Base-by-base conservation (phyloP, 2,888 invertebrate genomes). In the Latrodectus elegans region DNA sequence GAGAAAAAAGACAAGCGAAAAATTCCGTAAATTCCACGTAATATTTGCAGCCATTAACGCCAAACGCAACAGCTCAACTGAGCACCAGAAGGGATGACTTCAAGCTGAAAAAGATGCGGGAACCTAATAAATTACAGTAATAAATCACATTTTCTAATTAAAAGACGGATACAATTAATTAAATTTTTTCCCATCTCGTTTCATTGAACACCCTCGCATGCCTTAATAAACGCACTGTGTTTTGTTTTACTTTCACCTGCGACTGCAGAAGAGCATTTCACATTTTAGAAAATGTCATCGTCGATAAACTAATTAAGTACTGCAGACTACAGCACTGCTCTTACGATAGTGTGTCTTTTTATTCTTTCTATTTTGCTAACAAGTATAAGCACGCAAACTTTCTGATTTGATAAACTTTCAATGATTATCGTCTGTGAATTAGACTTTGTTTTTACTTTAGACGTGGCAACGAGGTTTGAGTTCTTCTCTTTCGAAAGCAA, bases 141-240 rank as follows among this genome's bases (percentile, higher is more conserved):
- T 81, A 81, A 81, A 81, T 81, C 73, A 67, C 53, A 74, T 81
- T 81, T 81, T 81, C 73, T 81, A 81, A 81, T 81, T 81, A 81
- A 81, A 81, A 67, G 64, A n/a, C 65, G 81, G 81, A 74, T 81
- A 67, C 49, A 73, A 81, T 81, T 81, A 74, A 81, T 81, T 74
- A 65, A 14, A 8, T 52, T 67, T 81, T 80, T 80, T 81, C 14
- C 60, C 60, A 60, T 60, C 60, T 60, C 60, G 60, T 60, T 60
- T n/a, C 60, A 60, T 60, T 60, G n/a, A 60, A 60, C n/a, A 15
- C 60, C 12, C 60, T 60, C 12, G 60, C n/a, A 15, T n/a, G 60
- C 60, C n/a, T 60, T 60, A 60, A 60, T 60, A 60, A 60, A 60
- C 60, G 60, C 14, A 60, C 6, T n/a, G 60, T 60, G 14, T 38